Evolutionary conservation across 2,888 invertebrate species (phyloP), one percentile per base, ranked within the genome.

Genomic region (Metellina segmentata): DNA sequence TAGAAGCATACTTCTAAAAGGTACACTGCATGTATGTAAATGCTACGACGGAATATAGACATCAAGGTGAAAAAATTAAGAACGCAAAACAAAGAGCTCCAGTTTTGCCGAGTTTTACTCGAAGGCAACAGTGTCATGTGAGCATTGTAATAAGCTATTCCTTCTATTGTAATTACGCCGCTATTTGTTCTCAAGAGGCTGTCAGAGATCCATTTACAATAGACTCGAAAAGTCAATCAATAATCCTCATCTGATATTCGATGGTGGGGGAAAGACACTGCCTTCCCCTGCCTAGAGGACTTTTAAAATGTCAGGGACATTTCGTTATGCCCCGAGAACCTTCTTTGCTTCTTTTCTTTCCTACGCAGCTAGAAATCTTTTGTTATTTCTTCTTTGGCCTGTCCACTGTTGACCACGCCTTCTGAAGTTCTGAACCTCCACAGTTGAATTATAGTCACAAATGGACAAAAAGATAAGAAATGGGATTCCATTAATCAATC

Each of bases 231-330:
- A 91, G 72, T 91, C 91, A 91, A 91, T 91, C 91, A 91, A 91
- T 91, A 91, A 87, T 91, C 87, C 78, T 91, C 91, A 91, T 91
- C 87, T 81, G 91, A 87, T 91, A 91, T 83, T 85, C 90, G 85
- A 90, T 78, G 81, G 72, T 72, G 81, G 79, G 61, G 81, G 81
- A 81, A 87, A 51, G 72, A 53, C 61, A 72, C 34, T 70, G 51
- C 69, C 81, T 77, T 19, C 51, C 86, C 85, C 20, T 48, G 20
- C 91, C 49, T 69, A 82, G 77, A 79, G 74, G 87, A 83, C 91
- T 91, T 91, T 87, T 83, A 83, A 91, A 91, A 87, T 87, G 91
- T 91, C 91, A 91, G 82, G 91, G 91, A 83, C 87, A 83, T 51
- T 78, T 74, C 87, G 91, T 87, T 86, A 91, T 91, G 91, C 82